These are phyloP conservation scores for Ornithoptera alexandrae DNA, from an alignment of 2,888 invertebrate genomes.

Conservation along the genomic window DNA sequence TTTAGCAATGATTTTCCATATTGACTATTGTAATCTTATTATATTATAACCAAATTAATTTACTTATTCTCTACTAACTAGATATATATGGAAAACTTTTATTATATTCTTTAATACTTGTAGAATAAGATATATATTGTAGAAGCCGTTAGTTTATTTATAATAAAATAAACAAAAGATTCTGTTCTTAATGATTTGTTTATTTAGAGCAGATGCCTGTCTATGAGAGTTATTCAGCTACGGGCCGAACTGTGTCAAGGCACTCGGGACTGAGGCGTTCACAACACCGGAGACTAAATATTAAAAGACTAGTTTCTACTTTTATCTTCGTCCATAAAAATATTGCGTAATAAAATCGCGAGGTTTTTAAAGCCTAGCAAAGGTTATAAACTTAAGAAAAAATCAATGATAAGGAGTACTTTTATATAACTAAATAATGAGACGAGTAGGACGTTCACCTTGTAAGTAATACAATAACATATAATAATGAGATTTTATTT, in stretches of 20 bases:
- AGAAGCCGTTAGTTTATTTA: too few species aligned
- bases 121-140: too few species aligned
- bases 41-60: too few species aligned
- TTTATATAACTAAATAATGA: neutral
- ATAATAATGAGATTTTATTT: neutral
- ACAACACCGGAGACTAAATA: conserved; percentile 34
- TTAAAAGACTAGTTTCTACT: conserved; percentile 11
- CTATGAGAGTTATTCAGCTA: conserved; percentile 35
- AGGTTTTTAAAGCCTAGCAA: neutral
- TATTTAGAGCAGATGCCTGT: conserved; percentile 32
- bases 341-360: neutral
- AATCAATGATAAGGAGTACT: neutral
- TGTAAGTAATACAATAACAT: neutral
- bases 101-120: too few species aligned
- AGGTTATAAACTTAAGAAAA: too few species aligned
- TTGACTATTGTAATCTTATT: too few species aligned
- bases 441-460: neutral
- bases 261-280: conserved; percentile 55
- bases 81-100: too few species aligned
- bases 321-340: neutral
- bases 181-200: conserved; percentile 18
- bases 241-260: conserved; percentile 60
- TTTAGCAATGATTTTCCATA: too few species aligned
- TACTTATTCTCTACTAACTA: too few species aligned
- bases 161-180: conserved; percentile 8